Evolutionary conservation across 2,888 invertebrate species (phyloP), one percentile per base, ranked within the genome.

Genomic region (Itoplectis maculator): DNA sequence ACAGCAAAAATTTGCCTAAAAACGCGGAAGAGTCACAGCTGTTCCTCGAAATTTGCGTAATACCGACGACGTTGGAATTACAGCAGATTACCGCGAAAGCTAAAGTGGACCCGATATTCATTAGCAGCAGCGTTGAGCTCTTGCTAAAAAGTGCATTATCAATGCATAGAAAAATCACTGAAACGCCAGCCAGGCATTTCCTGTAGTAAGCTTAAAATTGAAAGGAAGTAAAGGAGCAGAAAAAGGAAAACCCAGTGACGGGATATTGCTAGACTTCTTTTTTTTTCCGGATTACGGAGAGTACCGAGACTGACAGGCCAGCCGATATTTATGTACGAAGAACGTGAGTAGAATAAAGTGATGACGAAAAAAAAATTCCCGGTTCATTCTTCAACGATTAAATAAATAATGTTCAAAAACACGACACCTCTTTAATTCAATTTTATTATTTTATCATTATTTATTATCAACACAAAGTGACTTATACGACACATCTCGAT

Each of bases 211-310:
- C 18, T 18, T 7, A 40, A 54, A 54, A 35, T 42, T n/a, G 9
- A 29, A 65, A 18, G 7, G 68, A 23, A 45, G 13, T 9, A 45
- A 70, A 8, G 13, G 15, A 20, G 15, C 20, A n/a, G 56, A 56
- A 42, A n/a, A 42, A 45, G 56, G n/a, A 2, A 2, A 61, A 29
- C 23, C 35, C 40, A 56, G 54, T 23, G 18, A 5, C 23, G 23
- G 54, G 15, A 54, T 70, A 54, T 70, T 56, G 54, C 54, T 29
- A n/a, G n/a, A 54, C 54, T 29, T 69, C 42, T 69, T 42, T 42
- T 29, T 69, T 54, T 69, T 42, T 42, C 42, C 4, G 51, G 54
- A 68, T 68, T 51, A 51, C 29, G 51, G 13, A 18, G 4, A 49
- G 20, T 11, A 35, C 13, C 51, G 18, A 59, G 37, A 15, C 37